phyloP scores from a whole-genome alignment of 2,113 vertebrate species.

The Jacana jacana region DNA sequence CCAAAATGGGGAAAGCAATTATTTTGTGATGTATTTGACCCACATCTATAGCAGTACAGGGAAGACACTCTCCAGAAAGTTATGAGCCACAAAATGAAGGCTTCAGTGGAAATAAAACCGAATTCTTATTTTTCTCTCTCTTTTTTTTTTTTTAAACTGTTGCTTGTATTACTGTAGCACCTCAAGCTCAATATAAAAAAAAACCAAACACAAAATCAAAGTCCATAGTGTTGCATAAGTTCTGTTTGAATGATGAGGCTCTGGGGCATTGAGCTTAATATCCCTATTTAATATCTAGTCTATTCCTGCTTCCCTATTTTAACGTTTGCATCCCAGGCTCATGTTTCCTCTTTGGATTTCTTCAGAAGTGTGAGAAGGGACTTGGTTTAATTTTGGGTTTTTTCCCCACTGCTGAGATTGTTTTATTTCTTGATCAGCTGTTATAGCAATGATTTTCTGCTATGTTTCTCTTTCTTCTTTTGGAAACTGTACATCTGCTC shows the following conservation, averaged over 20 bases:
- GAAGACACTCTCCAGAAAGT: neutral
- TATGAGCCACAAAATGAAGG: neutral
- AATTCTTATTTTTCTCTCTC: neutral
- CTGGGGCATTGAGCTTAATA: neutral
- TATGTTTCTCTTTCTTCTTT: neutral
- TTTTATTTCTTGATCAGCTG: slow-evolving; percentile 56
- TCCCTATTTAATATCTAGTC: slow-evolving; percentile 1
- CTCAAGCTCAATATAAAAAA: neutral
- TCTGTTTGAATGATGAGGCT: neutral
- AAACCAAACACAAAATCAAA: neutral
- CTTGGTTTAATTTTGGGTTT: slow-evolving; percentile 46
- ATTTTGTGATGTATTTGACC: neutral
- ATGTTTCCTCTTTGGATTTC: slow-evolving; percentile 4
- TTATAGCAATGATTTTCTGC: slow-evolving; percentile 44
- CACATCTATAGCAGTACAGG: neutral
- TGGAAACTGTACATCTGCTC: slow-evolving; percentile 54
- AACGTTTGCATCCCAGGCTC: neutral
- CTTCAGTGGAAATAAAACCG: neutral
- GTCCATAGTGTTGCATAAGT: neutral
- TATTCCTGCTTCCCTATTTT: neutral
- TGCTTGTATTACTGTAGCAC: neutral
- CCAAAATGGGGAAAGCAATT: neutral
- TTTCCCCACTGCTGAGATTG: slow-evolving; percentile 1
- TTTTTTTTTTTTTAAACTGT: neutral
- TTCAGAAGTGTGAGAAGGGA: neutral